Evolutionary conservation across 1,140 invertebrate genomes (phyloP), one percentile per base, ranked within the genome.

Genomic region (Leptopilina clavipes): DNA sequence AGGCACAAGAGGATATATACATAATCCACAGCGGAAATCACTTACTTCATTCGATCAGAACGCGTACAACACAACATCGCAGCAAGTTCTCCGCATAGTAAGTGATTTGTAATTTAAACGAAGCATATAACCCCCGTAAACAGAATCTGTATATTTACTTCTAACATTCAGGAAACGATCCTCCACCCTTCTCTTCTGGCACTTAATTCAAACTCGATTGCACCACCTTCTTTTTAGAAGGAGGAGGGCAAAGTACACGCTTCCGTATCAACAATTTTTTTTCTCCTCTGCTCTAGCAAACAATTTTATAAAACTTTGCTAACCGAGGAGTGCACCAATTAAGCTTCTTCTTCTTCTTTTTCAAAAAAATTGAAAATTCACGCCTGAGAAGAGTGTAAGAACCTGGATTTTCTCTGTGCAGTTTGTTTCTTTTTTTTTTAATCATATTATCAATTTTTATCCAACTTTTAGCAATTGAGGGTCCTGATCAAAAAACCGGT

Each of bases 311-410:
- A 87, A 88, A 87, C 81, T 85, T 87, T 84, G 59, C 70, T 72
- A 37, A 59, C 19, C 72, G 19, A 79, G 37, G 79, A 81, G 79
- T 79, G 71, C 74, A 78, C 72, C 82, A 86, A 87, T 88, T 84
- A 88, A 87, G 86, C 82, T 87, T 87, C 76, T 82, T 82, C 80
- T 74, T 80, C n/a, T n/a, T n/a, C n/a, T n/a, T n/a, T n/a, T 83
- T 80, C 56, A 76, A 70, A 78, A 78, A 86, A 81, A 87, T 85
- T 87, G 80, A 81, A 82, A 84, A 88, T 87, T 87, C 85, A 84
- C 81, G 81, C 82, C 74, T 45, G 18, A 59, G 12, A 12, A 12
- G 9, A 48, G 6, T 48, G 37, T 40, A 40, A 40, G 37, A 0
- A 8, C 5, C 37, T 40, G 2, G 8, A 40, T 40, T 8, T 40